Evolutionary conservation across 1,140 invertebrate species (phyloP).

Genomic region (Cherax destructor): DNA sequence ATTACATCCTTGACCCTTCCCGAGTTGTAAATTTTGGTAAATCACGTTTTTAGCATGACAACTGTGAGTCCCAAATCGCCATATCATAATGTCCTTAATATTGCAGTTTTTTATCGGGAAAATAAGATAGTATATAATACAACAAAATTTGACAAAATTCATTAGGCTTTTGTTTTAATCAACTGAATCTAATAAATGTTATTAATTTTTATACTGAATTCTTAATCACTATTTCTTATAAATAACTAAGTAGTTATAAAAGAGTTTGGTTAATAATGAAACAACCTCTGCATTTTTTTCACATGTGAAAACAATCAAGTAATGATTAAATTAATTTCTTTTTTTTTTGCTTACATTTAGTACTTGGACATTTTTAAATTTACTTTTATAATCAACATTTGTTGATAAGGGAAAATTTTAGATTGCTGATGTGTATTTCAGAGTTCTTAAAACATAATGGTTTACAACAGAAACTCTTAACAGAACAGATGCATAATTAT

Average conservation of each 20-base stretch:
- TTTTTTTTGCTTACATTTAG: neutral
- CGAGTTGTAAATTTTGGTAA: constrained; percentile 43
- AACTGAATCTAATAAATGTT: too few species aligned
- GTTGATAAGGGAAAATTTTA: neutral
- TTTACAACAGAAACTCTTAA: neutral
- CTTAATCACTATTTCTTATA: constrained; percentile 6
- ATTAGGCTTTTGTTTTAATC: neutral
- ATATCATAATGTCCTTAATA: constrained; percentile 23
- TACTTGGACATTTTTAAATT: neutral
- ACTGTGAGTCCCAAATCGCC: constrained; percentile 22
- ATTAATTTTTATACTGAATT: neutral
- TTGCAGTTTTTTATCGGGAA: neutral
- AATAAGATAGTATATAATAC: too few species aligned
- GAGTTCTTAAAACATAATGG: neutral
- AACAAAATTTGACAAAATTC: neutral
- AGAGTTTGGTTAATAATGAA: neutral
- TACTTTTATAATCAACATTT: neutral
- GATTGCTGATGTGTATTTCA: neutral
- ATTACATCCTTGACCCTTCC: constrained; percentile 56
- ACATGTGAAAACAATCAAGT: neutral
- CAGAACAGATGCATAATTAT: neutral
- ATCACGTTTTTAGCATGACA: constrained; percentile 40
- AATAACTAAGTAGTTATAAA: neutral
- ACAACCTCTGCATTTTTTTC: neutral
- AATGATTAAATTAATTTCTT: constrained; percentile 13